These are phyloP conservation scores for Notospermus geniculatus DNA, from an alignment of 1,140 invertebrate species.

Conservation along the genomic window DNA sequence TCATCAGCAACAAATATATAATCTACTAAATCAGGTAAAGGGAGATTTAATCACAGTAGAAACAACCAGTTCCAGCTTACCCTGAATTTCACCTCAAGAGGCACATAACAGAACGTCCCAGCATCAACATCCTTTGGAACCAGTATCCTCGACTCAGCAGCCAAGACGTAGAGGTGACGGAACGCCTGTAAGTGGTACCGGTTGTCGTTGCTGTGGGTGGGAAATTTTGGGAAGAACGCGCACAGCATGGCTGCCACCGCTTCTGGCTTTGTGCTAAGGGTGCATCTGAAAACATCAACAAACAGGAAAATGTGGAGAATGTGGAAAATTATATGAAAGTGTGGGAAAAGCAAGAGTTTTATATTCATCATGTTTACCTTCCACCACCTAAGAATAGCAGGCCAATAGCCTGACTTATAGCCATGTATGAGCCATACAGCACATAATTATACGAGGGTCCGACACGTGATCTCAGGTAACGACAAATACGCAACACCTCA, in stretches of 20 bases:
- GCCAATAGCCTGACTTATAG: constrained; percentile 90
- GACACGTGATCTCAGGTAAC: constrained; percentile 72
- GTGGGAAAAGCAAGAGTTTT: neutral
- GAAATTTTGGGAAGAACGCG: constrained; percentile 95
- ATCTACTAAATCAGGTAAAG: neutral
- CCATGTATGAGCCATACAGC: constrained; percentile 89
- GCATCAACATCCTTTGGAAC: constrained; percentile 83
- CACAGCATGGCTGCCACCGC: constrained; percentile 85
- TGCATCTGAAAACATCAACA: constrained; percentile 65
- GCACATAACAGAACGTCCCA: constrained; percentile 68
- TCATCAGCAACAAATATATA: neutral
- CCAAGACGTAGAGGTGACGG: constrained; percentile 91
- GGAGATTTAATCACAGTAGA: neutral
- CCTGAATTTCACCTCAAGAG: constrained; percentile 65
- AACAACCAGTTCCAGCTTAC: constrained; percentile 28
- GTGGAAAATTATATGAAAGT: neutral
- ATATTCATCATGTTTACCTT: constrained; percentile 29
- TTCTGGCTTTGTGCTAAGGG: constrained; percentile 77
- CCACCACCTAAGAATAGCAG: constrained; percentile 93
- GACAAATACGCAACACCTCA: constrained; percentile 78
- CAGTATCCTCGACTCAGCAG: constrained; percentile 82
- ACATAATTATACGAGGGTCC: constrained; percentile 60
- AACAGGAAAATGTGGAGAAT: constrained; percentile 20
- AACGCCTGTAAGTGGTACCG: constrained; percentile 94
- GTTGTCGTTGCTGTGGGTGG: constrained; percentile 93